Percentiles rank a stretch among this genome's conserved stretches.
These are phyloP conservation scores for Electrona antarctica DNA, from an alignment of 2,113 vertebrate species.

Conservation along the genomic window DNA sequence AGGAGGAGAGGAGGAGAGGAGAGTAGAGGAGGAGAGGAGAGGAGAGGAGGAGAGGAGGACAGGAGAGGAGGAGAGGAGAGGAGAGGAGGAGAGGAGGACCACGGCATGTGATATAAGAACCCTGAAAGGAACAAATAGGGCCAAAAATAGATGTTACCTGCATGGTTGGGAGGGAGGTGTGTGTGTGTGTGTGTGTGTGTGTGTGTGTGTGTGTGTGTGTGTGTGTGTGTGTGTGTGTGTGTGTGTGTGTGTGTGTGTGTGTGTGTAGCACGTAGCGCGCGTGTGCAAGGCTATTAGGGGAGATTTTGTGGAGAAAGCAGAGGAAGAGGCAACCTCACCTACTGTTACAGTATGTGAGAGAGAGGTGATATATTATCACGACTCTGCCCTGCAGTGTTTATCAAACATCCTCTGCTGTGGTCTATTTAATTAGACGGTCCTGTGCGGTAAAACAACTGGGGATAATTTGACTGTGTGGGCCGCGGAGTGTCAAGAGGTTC, in stretches of 20 bases:
- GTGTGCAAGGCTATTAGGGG: background rate
- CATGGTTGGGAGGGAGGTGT: conserved; percentile 20
- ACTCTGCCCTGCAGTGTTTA: background rate
- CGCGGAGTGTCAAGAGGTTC: conserved; percentile 10
- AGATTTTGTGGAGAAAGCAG: background rate
- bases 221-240: background rate
- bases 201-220: background rate
- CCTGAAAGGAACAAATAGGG: conserved; percentile 52
- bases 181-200: background rate
- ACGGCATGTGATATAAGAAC: conserved; percentile 28
- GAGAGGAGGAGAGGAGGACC: conserved; percentile 35
- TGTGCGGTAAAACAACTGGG: background rate
- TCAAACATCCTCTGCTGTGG: background rate
- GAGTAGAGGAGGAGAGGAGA: too few species aligned
- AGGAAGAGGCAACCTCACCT: background rate
- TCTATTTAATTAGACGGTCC: background rate
- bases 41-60: too few species aligned
- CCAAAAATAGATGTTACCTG: conserved; percentile 48
- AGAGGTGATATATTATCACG: too few species aligned
- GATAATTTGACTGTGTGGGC: background rate
- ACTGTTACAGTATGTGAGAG: too few species aligned
- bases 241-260: too few species aligned
- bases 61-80: conserved; percentile 19
- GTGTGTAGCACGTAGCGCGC: too few species aligned
- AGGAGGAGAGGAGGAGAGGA: too few species aligned